phyloP scores from a whole-genome alignment of 1,140 invertebrate species.

The Ephestia elutella region DNA sequence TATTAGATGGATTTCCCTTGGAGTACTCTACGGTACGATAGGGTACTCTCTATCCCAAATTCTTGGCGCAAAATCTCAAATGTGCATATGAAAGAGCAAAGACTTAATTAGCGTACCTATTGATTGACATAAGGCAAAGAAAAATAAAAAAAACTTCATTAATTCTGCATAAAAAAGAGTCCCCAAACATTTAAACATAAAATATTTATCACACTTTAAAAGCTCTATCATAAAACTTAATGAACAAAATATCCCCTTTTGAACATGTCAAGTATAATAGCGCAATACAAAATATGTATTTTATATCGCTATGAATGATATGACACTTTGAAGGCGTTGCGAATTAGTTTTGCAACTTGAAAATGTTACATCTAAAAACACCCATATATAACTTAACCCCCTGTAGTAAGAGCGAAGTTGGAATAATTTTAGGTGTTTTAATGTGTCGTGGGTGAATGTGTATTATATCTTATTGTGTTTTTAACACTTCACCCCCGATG shows the following conservation, averaged over 20 bases:
- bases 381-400: background rate
- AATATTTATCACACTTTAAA: slow-evolving; percentile 45
- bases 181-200: slow-evolving; percentile 11
- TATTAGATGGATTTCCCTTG: too few species aligned
- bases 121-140: too few species aligned
- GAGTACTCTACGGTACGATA: too few species aligned
- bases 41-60: too few species aligned
- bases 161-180: background rate
- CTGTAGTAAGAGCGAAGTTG: slow-evolving; percentile 16
- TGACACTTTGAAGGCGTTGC: slow-evolving; percentile 69
- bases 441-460: slow-evolving; percentile 13
- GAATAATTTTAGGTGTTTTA: slow-evolving; percentile 11
- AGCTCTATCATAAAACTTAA: slow-evolving; percentile 44
- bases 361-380: slow-evolving; percentile 1
- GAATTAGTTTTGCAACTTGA: slow-evolving; percentile 50
- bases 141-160: too few species aligned
- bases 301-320: slow-evolving; percentile 66
- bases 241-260: slow-evolving; percentile 41
- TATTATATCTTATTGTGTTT: slow-evolving; percentile 68
- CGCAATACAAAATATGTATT: slow-evolving; percentile 69
- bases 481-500: slow-evolving; percentile 61
- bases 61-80: too few species aligned
- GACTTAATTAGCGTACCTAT: too few species aligned
- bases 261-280: slow-evolving; percentile 44
- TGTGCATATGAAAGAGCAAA: too few species aligned